Conservation (phyloP, 2,888 invertebrate genomes). For the Scelioninae gen. 2 region DNA sequence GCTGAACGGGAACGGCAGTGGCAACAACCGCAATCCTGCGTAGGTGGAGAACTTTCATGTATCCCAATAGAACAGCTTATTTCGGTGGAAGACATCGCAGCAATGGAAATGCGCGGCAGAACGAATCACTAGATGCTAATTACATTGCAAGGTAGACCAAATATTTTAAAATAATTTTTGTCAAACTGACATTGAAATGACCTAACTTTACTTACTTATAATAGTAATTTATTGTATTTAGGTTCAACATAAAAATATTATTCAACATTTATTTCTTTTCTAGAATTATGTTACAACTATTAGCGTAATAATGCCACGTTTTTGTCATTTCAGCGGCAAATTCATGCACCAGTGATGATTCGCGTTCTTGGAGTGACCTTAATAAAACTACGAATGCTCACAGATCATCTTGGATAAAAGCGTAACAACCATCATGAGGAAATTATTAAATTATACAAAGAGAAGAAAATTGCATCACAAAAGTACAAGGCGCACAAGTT, state of each 20-base stretch:
- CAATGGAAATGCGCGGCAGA: conserved; percentile 73
- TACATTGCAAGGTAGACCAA: conserved; percentile 53
- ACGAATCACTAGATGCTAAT: conserved; percentile 71
- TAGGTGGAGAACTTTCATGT: conserved; percentile 89
- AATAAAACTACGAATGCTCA: conserved; percentile 42
- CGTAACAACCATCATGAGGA: conserved; percentile 17
- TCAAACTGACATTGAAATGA: too few relatives aligned
- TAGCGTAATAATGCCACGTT: too few relatives aligned
- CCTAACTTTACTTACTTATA: too few relatives aligned
- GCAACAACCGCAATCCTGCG: conserved; percentile 79
- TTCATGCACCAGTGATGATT: conserved; percentile 52
- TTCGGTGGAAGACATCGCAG: conserved; percentile 76
- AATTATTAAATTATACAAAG: conserved; percentile 22
- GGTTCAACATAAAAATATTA: too few relatives aligned
- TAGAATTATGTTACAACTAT: too few relatives aligned
- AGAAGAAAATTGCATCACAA: conserved; percentile 39
- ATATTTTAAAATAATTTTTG: too few relatives aligned
- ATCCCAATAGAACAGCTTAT: conserved; percentile 88
- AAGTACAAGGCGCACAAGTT: conserved; percentile 60
- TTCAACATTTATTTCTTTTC: too few relatives aligned
- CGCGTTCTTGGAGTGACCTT: conserved; percentile 54
- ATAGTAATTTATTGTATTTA: too few relatives aligned
- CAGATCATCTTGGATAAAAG: conserved; percentile 31
- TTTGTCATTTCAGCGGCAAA: conserved; percentile 50
- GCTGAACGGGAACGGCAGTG: conserved; percentile 79